Conservation (phyloP, 2,113 vertebrate genomes). For the Seriola dumerili region DNA sequence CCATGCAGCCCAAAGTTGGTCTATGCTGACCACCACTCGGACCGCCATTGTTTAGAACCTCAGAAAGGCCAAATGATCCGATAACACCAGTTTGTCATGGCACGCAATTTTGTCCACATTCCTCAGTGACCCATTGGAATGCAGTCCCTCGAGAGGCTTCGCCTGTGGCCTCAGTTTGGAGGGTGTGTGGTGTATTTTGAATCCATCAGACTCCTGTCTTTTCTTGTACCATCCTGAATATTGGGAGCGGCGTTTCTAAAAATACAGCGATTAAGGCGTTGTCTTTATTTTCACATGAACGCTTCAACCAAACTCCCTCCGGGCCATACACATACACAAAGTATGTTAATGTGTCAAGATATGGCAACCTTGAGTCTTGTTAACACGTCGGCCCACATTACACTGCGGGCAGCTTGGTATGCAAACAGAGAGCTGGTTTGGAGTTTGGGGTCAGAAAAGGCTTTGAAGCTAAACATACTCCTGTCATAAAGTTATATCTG, state of each 20-base stretch:
- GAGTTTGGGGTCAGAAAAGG: constrained; percentile 62
- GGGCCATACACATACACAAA: constrained; percentile 45
- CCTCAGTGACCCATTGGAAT: constrained; percentile 75
- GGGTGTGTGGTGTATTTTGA: constrained; percentile 65
- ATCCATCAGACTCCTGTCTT: constrained; percentile 58
- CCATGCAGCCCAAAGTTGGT: constrained; percentile 68
- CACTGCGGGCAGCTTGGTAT: constrained; percentile 56
- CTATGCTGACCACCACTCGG: constrained; percentile 54
- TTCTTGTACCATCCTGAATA: constrained; percentile 61
- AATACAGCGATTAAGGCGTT: constrained; percentile 66
- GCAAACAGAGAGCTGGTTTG: constrained; percentile 57
- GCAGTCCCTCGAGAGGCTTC: constrained; percentile 75
- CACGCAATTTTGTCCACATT: constrained; percentile 74
- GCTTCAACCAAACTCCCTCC: constrained; percentile 37
- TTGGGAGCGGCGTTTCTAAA: constrained; percentile 67
- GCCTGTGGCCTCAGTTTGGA: constrained; percentile 78
- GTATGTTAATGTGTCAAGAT: constrained; percentile 71
- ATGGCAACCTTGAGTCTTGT: constrained; percentile 63
- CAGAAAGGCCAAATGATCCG: constrained; percentile 65
- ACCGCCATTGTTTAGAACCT: constrained; percentile 79
- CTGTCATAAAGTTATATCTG: constrained; percentile 63
- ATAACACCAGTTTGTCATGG: constrained; percentile 77
- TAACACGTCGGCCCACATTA: constrained; percentile 68
- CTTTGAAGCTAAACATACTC: constrained; percentile 66
- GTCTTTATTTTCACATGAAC: constrained; percentile 60